These are phyloP conservation scores for Microtus montanus DNA, from an alignment of 2,113 vertebrate species.

Conservation along the genomic window DNA sequence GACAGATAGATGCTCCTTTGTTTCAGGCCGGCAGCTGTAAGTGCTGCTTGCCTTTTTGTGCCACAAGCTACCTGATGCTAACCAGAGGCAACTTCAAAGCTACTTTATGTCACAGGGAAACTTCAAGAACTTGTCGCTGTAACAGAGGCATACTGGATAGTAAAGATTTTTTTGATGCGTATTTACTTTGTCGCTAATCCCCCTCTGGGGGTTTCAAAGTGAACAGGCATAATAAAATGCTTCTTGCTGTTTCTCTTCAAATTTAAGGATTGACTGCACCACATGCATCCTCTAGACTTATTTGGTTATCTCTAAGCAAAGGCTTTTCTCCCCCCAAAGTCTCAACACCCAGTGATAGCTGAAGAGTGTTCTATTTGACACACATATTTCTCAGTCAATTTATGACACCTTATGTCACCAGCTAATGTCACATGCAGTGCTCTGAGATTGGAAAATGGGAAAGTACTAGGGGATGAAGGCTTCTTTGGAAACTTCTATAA, in stretches of 20 bases:
- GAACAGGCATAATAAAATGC: conserved; percentile 63
- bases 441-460: background rate
- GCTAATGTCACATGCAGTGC: background rate
- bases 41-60: conserved; percentile 16
- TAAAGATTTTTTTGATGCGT: conserved; percentile 34
- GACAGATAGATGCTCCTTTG: conserved; percentile 10
- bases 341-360: background rate
- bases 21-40: background rate
- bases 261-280: conserved; percentile 60
- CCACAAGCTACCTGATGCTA: conserved; percentile 49
- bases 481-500: conserved; percentile 3
- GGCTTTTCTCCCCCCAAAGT: background rate
- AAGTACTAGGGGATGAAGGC: background rate
- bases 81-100: conserved; percentile 57
- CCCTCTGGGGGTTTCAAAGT: conserved; percentile 55
- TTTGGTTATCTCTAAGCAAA: conserved; percentile 49
- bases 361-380: conserved; percentile 44
- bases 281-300: conserved; percentile 39
- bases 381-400: conserved; percentile 24
- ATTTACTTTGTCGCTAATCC: conserved; percentile 69
- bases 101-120: conserved; percentile 31
- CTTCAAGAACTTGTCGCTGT: conserved; percentile 47
- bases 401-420: background rate
- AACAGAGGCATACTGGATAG: conserved; percentile 21
- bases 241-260: conserved; percentile 61